These are phyloP conservation scores for Acanthochromis polyacanthus DNA, from an alignment of 2,113 vertebrate species.

Conservation along the genomic window DNA sequence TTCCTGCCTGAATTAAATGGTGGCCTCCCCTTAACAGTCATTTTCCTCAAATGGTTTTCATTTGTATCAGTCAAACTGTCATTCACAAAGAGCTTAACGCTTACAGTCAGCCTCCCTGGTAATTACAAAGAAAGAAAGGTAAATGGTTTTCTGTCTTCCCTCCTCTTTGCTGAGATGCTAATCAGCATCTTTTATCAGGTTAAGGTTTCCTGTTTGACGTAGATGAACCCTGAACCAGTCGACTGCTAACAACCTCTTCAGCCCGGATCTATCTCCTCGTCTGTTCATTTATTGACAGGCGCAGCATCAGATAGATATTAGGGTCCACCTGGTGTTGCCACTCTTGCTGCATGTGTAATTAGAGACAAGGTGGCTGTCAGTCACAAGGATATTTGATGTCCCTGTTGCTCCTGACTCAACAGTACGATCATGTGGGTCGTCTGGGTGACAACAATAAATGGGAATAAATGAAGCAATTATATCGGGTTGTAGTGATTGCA, in stretches of 20 bases:
- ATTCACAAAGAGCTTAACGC: constrained; percentile 27
- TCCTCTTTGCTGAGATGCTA: constrained; percentile 43
- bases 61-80: constrained; percentile 54
- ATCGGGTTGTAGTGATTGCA: constrained; percentile 32
- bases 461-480: constrained; percentile 76
- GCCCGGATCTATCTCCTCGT: constrained; percentile 21
- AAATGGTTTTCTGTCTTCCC: constrained; percentile 52
- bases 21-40: constrained; percentile 16
- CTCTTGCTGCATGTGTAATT: constrained; percentile 54
- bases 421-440: constrained; percentile 29
- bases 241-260: constrained; percentile 17
- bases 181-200: constrained; percentile 63
- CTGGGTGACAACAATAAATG: constrained; percentile 68
- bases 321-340: constrained; percentile 30
- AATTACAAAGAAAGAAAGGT: constrained; percentile 60
- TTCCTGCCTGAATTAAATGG: constrained; percentile 40
- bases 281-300: constrained; percentile 37
- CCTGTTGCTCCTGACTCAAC: constrained; percentile 37
- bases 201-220: constrained; percentile 53
- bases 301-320: constrained; percentile 41
- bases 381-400: constrained; percentile 68
- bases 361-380: constrained; percentile 60
- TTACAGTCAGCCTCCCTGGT: constrained; percentile 46
- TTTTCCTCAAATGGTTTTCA: constrained; percentile 44
- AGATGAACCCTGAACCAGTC: constrained; percentile 20